phyloP scores from a whole-genome alignment of 2,113 vertebrate species.

The Petaurus breviceps region DNA sequence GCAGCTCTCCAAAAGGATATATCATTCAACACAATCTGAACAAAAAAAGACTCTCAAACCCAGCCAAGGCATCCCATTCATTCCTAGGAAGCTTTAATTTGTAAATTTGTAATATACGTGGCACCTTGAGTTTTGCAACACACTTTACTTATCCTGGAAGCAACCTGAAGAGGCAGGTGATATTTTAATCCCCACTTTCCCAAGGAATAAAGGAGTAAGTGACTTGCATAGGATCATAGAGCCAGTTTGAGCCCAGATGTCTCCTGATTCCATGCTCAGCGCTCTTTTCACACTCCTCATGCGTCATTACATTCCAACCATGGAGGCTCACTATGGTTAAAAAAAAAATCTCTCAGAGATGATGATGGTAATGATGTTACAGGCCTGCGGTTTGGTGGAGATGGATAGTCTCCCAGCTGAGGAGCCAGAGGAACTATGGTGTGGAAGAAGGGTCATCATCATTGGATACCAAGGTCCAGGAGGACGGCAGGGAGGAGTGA shows the following conservation, averaged over 20 bases:
- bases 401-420: neutral
- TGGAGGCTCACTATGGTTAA: neutral
- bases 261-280: neutral
- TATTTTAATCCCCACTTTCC: too few relatives aligned
- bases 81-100: too few relatives aligned
- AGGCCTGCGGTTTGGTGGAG: neutral
- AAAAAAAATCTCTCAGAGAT: neutral
- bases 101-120: too few relatives aligned
- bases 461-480: neutral
- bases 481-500: neutral
- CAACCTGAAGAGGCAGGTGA: neutral
- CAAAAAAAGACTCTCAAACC: neutral
- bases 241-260: neutral
- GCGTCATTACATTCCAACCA: neutral
- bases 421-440: neutral
- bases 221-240: neutral
- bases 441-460: neutral
- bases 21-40: neutral
- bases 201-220: neutral
- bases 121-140: too few relatives aligned
- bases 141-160: neutral
- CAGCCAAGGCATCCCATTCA: too few relatives aligned
- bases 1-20: neutral
- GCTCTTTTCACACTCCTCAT: neutral
- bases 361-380: neutral